Percentiles rank a stretch among this genome's conserved stretches.
Evolutionary conservation across 2,797 vertebrate genomes (phyloP).

Genomic region (Selene dorsalis): DNA sequence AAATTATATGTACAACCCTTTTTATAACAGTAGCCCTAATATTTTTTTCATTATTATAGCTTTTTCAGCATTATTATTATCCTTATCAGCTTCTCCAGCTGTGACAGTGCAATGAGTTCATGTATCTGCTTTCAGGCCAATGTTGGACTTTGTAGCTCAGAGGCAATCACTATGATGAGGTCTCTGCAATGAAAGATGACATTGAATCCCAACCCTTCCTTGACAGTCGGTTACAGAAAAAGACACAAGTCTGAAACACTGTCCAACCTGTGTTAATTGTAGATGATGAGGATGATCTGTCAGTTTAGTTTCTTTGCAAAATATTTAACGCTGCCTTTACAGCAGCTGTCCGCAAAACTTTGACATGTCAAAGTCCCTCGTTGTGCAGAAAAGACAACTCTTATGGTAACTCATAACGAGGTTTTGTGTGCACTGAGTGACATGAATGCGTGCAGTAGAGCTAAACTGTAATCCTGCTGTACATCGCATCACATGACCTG

Average conservation of each 20-base stretch:
- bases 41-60: neutral
- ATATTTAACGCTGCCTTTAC: neutral
- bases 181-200: constrained; percentile 8
- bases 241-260: neutral
- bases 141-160: neutral
- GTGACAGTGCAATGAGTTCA: too few species aligned
- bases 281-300: neutral
- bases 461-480: too few species aligned
- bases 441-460: neutral
- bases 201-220: constrained; percentile 13
- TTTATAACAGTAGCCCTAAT: neutral
- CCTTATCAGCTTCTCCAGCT: neutral
- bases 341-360: neutral
- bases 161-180: neutral
- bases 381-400: neutral
- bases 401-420: neutral
- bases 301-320: neutral
- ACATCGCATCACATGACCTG: neutral
- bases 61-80: neutral
- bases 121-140: neutral
- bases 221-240: neutral
- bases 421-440: neutral
- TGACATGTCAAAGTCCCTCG: neutral
- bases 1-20: neutral
- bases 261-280: neutral